Base-by-base conservation (phyloP, 1,140 invertebrate genomes). In the Solenopsis invicta region DNA sequence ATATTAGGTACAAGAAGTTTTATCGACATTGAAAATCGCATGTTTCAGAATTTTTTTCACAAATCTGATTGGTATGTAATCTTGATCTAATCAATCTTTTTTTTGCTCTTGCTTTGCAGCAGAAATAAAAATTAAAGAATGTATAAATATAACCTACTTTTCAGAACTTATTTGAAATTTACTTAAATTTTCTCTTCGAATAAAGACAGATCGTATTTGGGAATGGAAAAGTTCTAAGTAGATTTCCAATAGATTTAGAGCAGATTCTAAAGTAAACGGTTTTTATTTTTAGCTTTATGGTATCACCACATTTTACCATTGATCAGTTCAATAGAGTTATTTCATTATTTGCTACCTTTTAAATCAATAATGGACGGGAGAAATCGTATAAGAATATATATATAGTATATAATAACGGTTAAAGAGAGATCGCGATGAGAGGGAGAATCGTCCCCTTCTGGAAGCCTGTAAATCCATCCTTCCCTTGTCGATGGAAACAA, bases 401-500 rank as follows among this genome's bases (percentile, higher is more conserved):
- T 29, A 29, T 29, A 29, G 29, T 29, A 29, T 29, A 29, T 29
- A 29, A 29, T 29, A 29, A 29, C 29, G 21, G 18, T 37, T 64
- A 56, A 29, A 41, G 62, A 69, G 45, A 69, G 16, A 54, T 48
- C n/a, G n/a, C 52, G n/a, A 50, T 10, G 13, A 61, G n/a, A 16
- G 13, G 54, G n/a, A 66, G 50, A 13, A 59, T 81, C 50, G 50
- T 29, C 21, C n/a, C 21, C 18, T 13, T 48, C 37, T 66, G 64
- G 50, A 81, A 81, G 29, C 72, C 61, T 74, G 76, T 85, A 88
- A 85, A 85, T 74, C 80, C 41, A 62, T 80, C 85, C 61, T 54
- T 45, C 10, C 6, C 52, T 54, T 61, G 56, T 85, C 88, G 71
- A 89, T 88, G 80, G 80, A 88, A 89, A 88, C 86, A 89, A 89